phyloP scores from a whole-genome alignment of 2,888 invertebrate species.

The Leptura quadrifasciata region DNA sequence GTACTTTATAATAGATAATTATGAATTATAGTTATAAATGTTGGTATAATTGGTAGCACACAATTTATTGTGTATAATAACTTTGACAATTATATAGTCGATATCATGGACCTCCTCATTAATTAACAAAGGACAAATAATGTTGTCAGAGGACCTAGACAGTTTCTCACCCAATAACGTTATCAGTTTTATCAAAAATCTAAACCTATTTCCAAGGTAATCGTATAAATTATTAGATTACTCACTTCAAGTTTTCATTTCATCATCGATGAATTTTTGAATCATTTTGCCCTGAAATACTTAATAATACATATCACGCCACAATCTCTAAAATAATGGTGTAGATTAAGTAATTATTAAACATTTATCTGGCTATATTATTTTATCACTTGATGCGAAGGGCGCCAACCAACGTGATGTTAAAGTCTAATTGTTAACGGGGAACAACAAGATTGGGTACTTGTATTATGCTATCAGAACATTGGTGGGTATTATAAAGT shows the following conservation, averaged over 20 bases:
- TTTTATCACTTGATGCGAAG: not conserved
- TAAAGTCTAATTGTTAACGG: not conserved
- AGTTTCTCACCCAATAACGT: too few relatives aligned
- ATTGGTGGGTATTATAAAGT: not conserved
- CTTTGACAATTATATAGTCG: too few relatives aligned
- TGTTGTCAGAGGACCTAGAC: too few relatives aligned
- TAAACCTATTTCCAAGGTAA: too few relatives aligned
- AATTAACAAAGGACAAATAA: too few relatives aligned
- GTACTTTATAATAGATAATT: too few relatives aligned
- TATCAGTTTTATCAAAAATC: too few relatives aligned
- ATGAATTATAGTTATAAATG: too few relatives aligned
- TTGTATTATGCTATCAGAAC: not conserved
- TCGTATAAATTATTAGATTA: too few relatives aligned
- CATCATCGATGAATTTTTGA: not conserved
- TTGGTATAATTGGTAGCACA: too few relatives aligned
- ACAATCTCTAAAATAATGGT: not conserved
- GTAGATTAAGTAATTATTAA: not conserved
- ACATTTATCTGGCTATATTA: not conserved
- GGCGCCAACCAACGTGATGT: conserved; percentile 2
- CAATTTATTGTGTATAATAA: too few relatives aligned
- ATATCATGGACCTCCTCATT: too few relatives aligned
- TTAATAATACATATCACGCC: not conserved
- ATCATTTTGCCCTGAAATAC: not conserved
- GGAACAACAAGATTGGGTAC: not conserved
- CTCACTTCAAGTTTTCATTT: not conserved